These are phyloP conservation scores for Cepaea nemoralis DNA, from an alignment of 1,140 invertebrate genomes.

Conservation along the genomic window DNA sequence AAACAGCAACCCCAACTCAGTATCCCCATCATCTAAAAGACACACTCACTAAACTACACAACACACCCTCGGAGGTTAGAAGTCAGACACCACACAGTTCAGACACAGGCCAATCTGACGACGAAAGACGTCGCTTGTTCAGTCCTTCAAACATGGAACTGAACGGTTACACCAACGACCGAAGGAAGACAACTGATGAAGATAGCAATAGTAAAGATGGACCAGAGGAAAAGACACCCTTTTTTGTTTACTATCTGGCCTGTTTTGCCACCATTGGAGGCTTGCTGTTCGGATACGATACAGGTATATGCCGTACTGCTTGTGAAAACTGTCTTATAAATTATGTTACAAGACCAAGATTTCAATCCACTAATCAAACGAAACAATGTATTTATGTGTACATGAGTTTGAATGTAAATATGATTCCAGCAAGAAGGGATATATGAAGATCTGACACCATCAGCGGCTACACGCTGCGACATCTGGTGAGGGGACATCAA, in stretches of 20 bases:
- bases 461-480: no score
- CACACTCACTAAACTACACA: neutral
- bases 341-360: no score
- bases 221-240: neutral
- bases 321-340: neutral
- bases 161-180: neutral
- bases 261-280: slow-evolving; percentile 74
- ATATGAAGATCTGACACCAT: no score
- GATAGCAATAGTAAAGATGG: neutral
- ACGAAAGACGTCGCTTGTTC: neutral
- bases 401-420: no score
- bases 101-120: neutral
- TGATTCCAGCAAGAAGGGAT: no score
- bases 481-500: no score
- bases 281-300: slow-evolving; percentile 80
- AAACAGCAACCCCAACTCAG: neutral
- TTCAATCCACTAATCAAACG: no score
- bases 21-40: neutral
- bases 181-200: neutral
- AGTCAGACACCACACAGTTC: neutral
- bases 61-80: neutral
- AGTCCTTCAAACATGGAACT: neutral
- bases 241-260: slow-evolving; percentile 64
- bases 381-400: no score
- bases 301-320: slow-evolving; percentile 47